These are phyloP conservation scores for Coenobita brevimanus DNA, from an alignment of 1,140 invertebrate genomes.

Conservation along the genomic window DNA sequence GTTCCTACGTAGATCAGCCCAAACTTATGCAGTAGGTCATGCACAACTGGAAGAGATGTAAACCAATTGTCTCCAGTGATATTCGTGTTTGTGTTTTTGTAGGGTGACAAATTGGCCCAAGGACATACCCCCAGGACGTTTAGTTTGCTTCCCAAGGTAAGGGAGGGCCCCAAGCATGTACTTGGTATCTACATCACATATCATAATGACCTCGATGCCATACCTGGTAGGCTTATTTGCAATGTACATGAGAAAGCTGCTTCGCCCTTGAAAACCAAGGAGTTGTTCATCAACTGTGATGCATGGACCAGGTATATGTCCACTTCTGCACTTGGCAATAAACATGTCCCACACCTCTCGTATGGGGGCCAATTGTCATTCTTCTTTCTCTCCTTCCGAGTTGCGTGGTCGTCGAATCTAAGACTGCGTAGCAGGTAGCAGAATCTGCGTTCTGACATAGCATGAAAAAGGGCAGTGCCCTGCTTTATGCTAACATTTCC, in stretches of 20 bases:
- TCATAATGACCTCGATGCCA: no score
- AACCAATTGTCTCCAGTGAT: no score
- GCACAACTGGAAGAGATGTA: no score
- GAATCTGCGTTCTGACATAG: neutral
- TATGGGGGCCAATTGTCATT: constrained; percentile 15
- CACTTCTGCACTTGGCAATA: neutral
- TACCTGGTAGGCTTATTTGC: no score
- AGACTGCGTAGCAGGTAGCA: neutral
- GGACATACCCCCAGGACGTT: no score
- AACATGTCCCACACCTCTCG: constrained; percentile 5
- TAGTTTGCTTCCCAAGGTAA: no score
- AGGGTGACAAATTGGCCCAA: no score
- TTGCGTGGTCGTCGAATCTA: constrained; percentile 12
- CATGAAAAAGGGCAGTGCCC: neutral
- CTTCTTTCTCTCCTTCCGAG: neutral
- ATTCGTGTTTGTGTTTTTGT: no score
- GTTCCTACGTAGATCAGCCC: no score
- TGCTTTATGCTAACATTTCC: neutral
- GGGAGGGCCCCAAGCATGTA: no score
- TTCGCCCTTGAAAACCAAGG: constrained; percentile 11
- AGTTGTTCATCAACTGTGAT: constrained; percentile 12
- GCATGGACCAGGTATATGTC: neutral
- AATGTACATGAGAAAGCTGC: neutral
- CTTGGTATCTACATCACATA: no score
- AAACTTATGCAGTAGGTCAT: no score